A percentile compares a stretch with the other conserved stretches of the same genome.
These are phyloP conservation scores for Parapristionchus giblindavisi DNA, from an alignment of 2,888 invertebrate genomes.

Conservation along the genomic window DNA sequence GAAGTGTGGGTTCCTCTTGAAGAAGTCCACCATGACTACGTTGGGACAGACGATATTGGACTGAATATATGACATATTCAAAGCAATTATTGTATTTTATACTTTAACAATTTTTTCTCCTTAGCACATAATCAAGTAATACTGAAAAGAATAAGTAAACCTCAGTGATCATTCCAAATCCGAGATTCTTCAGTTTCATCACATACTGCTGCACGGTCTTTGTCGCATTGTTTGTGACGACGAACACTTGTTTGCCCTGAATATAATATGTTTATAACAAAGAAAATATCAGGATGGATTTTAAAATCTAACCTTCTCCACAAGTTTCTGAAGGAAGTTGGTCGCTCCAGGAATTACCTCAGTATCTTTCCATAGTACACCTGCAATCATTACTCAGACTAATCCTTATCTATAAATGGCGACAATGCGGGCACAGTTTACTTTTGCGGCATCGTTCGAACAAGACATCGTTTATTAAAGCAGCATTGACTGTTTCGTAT, in stretches of 20 bases:
- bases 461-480: too few species aligned
- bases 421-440: too few species aligned
- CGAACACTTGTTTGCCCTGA: conserved; percentile 33
- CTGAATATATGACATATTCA: background rate
- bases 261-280: background rate
- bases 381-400: too few species aligned
- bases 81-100: background rate
- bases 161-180: conserved; percentile 8
- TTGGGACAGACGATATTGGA: conserved; percentile 27
- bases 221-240: conserved; percentile 22
- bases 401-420: too few species aligned
- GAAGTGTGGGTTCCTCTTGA: conserved; percentile 31
- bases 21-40: conserved; percentile 15
- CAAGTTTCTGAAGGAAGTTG: conserved; percentile 8
- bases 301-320: too few species aligned
- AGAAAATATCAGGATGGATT: background rate
- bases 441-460: too few species aligned
- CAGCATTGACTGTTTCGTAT: too few species aligned
- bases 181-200: conserved; percentile 17
- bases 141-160: background rate
- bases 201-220: conserved; percentile 8
- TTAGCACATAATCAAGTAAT: background rate
- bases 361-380: conserved; percentile 3
- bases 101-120: background rate
- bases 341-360: conserved; percentile 14